Percentiles rank a stretch among this genome's conserved stretches.
Conservation (phyloP, 2,797 vertebrate genomes). For the Silurus aristotelis region DNA sequence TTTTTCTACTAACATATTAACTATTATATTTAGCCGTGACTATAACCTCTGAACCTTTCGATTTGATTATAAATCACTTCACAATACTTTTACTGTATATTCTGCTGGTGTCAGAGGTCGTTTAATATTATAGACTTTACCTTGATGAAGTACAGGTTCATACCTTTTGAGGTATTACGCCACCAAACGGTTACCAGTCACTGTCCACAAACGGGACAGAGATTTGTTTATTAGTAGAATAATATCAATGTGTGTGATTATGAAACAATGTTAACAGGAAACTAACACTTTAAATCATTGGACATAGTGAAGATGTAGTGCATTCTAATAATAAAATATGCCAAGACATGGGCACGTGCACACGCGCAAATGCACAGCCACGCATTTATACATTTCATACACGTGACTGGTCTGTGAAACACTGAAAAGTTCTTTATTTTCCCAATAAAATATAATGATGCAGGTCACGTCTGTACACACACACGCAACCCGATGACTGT, state of each 20-base stretch:
- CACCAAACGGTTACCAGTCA: neutral
- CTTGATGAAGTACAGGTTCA: neutral
- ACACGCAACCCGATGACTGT: constrained; percentile 41
- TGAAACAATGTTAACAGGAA: constrained; percentile 19
- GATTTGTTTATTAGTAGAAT: neutral
- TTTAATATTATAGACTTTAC: constrained; percentile 5
- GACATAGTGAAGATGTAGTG: neutral
- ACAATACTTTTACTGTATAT: constrained; percentile 9
- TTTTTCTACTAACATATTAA: constrained; percentile 5
- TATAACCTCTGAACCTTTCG: constrained; percentile 2
- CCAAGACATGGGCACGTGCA: neutral
- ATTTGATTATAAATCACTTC: constrained; percentile 10
- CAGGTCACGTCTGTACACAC: constrained; percentile 13
- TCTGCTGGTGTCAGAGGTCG: constrained; percentile 11
- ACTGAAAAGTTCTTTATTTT: constrained; percentile 44
- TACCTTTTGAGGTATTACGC: neutral
- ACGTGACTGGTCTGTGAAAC: constrained; percentile 40
- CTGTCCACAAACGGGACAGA: constrained; percentile 8
- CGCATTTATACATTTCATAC: constrained; percentile 46
- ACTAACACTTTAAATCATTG: constrained; percentile 5
- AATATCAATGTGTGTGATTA: neutral
- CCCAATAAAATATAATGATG: constrained; percentile 51
- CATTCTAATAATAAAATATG: neutral
- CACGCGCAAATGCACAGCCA: neutral
- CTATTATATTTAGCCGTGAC: neutral